phyloP scores from a whole-genome alignment of 2,888 invertebrate genomes.

The Loripinus fragilis region DNA sequence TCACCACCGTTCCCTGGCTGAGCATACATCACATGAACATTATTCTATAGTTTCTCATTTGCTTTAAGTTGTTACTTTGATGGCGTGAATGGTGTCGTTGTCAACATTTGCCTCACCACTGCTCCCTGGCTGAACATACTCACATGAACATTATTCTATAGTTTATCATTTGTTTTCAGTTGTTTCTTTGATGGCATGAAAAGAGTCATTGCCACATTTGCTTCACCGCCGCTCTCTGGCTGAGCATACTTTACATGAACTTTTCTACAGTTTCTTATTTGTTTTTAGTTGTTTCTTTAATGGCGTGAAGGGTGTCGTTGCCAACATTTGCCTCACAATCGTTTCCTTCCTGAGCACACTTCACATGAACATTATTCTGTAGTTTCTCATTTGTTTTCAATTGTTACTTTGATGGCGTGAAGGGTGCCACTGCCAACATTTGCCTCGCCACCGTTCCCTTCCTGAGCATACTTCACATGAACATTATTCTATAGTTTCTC shows the following conservation, averaged over 20 bases:
- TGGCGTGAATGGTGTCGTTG: too few species aligned
- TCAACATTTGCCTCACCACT: too few species aligned
- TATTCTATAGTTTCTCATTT: conserved; percentile 34
- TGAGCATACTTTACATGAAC: too few species aligned
- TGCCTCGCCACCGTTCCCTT: conserved; percentile 28
- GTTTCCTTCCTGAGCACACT: conserved; percentile 26
- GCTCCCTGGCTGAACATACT: too few species aligned
- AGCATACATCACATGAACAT: conserved; percentile 26
- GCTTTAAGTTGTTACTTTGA: too few species aligned
- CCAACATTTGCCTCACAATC: conserved; percentile 23
- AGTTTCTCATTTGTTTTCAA: conserved; percentile 34
- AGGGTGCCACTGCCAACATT: conserved; percentile 21
- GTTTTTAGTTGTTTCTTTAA: conserved; percentile 34
- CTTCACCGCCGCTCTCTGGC: too few species aligned
- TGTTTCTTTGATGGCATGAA: too few species aligned
- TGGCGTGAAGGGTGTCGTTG: conserved; percentile 28
- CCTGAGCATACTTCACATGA: conserved; percentile 22
- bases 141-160: too few species aligned
- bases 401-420: conserved; percentile 39
- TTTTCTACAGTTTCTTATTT: too few species aligned
- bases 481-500: conserved; percentile 33
- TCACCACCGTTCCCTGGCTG: conserved; percentile 24
- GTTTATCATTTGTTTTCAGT: too few species aligned
- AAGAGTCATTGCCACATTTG: too few species aligned
- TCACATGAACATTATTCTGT: conserved; percentile 28